Evolutionary conservation across 1,140 invertebrate genomes (phyloP), one percentile per base, ranked within the genome.

Genomic region (Battus philenor): DNA sequence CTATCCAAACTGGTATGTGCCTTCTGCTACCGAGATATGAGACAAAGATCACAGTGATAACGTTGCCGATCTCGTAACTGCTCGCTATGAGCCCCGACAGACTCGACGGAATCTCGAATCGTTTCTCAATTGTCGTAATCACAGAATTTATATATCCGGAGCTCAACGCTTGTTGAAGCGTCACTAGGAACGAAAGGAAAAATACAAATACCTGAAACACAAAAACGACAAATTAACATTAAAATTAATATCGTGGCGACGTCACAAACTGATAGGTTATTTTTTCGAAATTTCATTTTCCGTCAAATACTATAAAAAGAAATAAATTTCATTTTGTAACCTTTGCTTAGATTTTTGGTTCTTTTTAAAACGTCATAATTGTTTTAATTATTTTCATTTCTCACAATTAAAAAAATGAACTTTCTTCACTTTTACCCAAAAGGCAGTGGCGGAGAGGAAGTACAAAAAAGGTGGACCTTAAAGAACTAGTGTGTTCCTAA

Each of bases 51-150:
- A 98, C 96, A 4, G 97, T 97, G 58, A 97, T 93, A 41, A 98
- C 93, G 85, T 97, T 97, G 58, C 97, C 96, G 64, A 98, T 95
- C 89, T 98, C 97, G 79, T 97, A 97, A 46, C 95, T 96, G 57
- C 95, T 97, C 20, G 95, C 96, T 46, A 98, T 94, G 53, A 97
- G 89, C 15, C 96, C 96, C 18, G 95, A 96, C 38, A 96, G 91
- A 70, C 94, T 94, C 72, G 95, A 97, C 27, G 95, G 95, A 64
- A 98, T 97, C 84, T 98, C 95, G 77, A 98, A 98, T 47, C 97
- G 91, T 82, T 97, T 97, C 87, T 98, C 97, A 63, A 98, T 97
- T 10, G 96, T 98, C 41, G 96, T 98, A 71, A 98, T 97, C 71
- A 98, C 96, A 84, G 95, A 96, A 87, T 96, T 96, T 53, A 96